These are phyloP conservation scores for Lucilia sericata DNA, from an alignment of 1,140 invertebrate species.

Conservation along the genomic window DNA sequence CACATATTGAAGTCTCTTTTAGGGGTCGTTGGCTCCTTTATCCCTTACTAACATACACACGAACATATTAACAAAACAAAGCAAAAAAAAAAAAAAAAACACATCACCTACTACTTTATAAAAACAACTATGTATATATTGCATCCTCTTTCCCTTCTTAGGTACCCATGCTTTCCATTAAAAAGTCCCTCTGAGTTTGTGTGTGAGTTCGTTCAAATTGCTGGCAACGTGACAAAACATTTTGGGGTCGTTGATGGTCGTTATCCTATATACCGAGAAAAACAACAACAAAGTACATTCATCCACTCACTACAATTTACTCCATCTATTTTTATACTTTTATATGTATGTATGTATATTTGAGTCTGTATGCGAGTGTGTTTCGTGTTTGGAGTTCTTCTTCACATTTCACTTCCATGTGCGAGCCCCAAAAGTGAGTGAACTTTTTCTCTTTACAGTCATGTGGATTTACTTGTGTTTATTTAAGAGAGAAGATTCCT, in stretches of 20 bases:
- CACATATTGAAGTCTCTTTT: slow-evolving; percentile 16
- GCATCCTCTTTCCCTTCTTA: not conserved
- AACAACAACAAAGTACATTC: slow-evolving; percentile 45
- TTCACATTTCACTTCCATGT: slow-evolving; percentile 1
- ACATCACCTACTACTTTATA: not conserved
- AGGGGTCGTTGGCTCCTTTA: slow-evolving; percentile 43
- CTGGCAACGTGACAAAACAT: slow-evolving; percentile 42
- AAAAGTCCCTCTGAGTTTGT: not conserved
- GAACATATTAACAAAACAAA: not conserved
- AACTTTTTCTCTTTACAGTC: slow-evolving; percentile 3
- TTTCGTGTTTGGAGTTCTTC: not conserved
- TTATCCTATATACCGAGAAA: slow-evolving; percentile 68
- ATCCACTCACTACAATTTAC: not conserved
- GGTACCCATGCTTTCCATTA: not conserved
- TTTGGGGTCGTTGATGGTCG: slow-evolving; percentile 67
- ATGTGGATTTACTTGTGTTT: not conserved
- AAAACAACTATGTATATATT: not conserved
- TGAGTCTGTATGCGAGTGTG: not conserved
- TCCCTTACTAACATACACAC: slow-evolving; percentile 41
- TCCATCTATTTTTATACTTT: slow-evolving; percentile 29
- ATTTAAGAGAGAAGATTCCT: not conserved
- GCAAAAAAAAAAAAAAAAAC: no score
- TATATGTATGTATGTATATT: no score
- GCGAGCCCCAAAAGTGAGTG: not conserved
- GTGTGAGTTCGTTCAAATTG: not conserved